Conservation (phyloP, 2,113 vertebrate genomes). For the Siniperca chuatsi region DNA sequence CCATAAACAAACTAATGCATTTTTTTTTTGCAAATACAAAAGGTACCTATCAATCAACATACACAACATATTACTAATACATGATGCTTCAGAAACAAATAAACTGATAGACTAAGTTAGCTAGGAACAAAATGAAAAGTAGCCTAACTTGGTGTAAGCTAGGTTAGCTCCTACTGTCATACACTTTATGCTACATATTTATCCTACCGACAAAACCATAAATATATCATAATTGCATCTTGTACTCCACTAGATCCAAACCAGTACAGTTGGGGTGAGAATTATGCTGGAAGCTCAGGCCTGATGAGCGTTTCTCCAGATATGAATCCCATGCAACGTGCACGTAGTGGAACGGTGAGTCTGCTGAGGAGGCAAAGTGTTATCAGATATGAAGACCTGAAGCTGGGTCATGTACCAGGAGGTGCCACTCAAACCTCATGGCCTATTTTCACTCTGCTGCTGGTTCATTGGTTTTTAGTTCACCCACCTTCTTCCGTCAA, state of each 20-base stretch:
- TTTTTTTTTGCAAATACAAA: no score
- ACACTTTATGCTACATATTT: no score
- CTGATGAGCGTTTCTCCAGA: conserved; percentile 96
- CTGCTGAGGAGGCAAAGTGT: background rate
- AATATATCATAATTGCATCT: background rate
- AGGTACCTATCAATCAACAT: no score
- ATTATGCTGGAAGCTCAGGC: conserved; percentile 97
- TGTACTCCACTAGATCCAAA: conserved; percentile 89
- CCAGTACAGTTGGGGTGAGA: conserved; percentile 99
- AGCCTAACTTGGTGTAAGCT: no score
- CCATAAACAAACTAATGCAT: no score
- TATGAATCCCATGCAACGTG: conserved; percentile 91
- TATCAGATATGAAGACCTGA: background rate
- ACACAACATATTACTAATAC: no score
- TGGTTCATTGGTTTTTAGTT: background rate
- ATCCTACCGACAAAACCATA: no score
- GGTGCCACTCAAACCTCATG: background rate
- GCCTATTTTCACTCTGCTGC: conserved; percentile 1
- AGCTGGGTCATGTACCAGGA: background rate
- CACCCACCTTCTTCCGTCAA: background rate
- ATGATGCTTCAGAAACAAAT: no score
- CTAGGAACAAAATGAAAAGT: no score
- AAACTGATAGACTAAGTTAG: no score
- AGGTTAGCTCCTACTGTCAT: no score
- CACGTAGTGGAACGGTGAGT: conserved; percentile 96